A percentile compares a stretch with the other conserved stretches of the same genome.
Conservation (phyloP, 2,888 invertebrate species). For the Cephus runcator region DNA sequence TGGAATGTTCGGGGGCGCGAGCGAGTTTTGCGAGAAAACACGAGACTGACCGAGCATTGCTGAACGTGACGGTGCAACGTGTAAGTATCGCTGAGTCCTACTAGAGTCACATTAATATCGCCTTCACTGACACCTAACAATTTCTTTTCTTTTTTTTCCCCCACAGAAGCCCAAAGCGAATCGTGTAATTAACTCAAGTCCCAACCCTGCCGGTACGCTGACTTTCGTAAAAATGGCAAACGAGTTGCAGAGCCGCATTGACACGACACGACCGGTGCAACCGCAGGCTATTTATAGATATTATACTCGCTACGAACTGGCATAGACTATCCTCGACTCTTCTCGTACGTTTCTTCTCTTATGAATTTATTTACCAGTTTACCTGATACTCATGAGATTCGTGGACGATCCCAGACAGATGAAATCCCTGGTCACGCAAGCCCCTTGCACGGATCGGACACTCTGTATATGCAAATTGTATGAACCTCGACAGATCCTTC, state of each 20-base stretch:
- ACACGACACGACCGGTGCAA: slow-evolving; percentile 18
- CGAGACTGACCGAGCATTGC: slow-evolving; percentile 7
- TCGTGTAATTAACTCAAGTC: slow-evolving; percentile 18
- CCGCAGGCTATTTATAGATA: slow-evolving; percentile 21
- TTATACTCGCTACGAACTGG: neutral
- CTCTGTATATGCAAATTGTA: neutral
- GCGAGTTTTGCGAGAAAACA: slow-evolving; percentile 44
- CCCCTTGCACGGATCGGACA: neutral
- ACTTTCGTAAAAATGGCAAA: slow-evolving; percentile 10
- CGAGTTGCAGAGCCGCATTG: slow-evolving; percentile 18
- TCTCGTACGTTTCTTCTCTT: neutral
- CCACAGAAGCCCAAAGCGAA: neutral
- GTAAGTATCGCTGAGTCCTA: neutral
- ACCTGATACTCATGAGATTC: neutral
- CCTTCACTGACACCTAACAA: neutral
- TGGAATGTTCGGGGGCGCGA: slow-evolving; percentile 51
- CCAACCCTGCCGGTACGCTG: neutral
- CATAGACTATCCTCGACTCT: neutral
- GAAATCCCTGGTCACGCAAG: neutral
- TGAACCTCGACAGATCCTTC: neutral
- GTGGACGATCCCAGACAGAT: neutral
- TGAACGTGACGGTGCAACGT: neutral
- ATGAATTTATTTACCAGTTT: neutral
- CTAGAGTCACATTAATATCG: neutral
- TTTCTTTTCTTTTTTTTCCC: neutral